Base-by-base conservation (phyloP, 2,113 vertebrate species). In the Bambusicola thoracicus region DNA sequence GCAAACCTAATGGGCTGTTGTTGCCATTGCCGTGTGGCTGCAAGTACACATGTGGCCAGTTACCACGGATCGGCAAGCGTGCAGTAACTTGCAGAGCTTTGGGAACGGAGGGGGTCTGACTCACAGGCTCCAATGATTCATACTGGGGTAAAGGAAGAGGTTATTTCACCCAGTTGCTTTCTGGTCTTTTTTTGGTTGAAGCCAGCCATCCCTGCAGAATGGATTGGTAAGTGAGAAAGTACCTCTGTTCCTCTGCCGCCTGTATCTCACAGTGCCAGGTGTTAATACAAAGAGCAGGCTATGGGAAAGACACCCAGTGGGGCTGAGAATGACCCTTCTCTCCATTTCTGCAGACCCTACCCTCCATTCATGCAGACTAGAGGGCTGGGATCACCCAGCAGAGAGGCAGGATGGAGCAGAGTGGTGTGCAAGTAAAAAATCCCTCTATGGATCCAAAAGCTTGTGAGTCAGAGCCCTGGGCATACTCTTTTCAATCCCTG, bases 41-140 rank as follows among this genome's bases (percentile, higher is more conserved):
- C 2, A 70, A 78, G 85, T 85, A 58, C 2, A 7, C 81, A 48
- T 87, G 85, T 67, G 94, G 93, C 89, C 81, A 66, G 62, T 32
- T 80, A 80, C 77, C 66, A 56, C 0, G 6, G 44, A 49, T 25
- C 4, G 3, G 81, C 5, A 3, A 89, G 12, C 25, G 0, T 88
- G 94, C 88, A 59, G 88, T 0, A 56, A 72, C 95, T 90, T 44
- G 96, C 73, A 78, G 41, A 34, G 85, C 72, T 56, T 67, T 59
- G 89, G 90, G 80, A 90, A 91, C 4, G 2, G 25, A 86, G 76
- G 80, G 90, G 76, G 29, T 67, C 92, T 96, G 96, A 96, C 85
- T 96, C 96, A 96, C 80, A 34, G 43, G 46, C 85, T 90, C 83
- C 76, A 68, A 76, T 96, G 95, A 96, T 95, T 96, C 96, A 96